phyloP scores from a whole-genome alignment of 2,797 vertebrate species.

The Crocodylus rhombifer region DNA sequence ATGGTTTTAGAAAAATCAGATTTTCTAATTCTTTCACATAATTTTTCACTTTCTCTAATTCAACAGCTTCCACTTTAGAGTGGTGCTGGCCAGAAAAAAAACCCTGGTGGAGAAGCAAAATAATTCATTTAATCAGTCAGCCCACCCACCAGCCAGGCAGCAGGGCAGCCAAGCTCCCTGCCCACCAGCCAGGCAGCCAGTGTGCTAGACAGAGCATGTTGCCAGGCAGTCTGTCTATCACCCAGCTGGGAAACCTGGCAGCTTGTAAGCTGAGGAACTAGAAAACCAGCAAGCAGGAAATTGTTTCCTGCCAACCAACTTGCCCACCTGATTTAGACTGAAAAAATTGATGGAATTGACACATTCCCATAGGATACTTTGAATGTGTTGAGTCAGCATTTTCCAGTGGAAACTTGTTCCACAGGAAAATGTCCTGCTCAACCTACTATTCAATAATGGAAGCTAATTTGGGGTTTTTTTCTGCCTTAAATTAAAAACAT shows the following conservation, averaged over 20 bases:
- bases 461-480: slow-evolving; percentile 19
- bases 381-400: not conserved
- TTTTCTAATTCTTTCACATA: not conserved
- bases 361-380: fast-evolving
- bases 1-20: too few species aligned
- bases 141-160: not conserved
- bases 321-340: not conserved
- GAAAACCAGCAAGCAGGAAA: not conserved
- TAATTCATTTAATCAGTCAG: not conserved
- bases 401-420: not conserved
- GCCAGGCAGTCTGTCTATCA: not conserved
- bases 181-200: not conserved
- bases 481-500: slow-evolving; percentile 13
- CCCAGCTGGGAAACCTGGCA: not conserved
- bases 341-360: not conserved
- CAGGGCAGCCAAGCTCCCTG: not conserved
- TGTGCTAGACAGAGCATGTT: not conserved
- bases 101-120: not conserved
- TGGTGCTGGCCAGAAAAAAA: not conserved
- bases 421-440: not conserved
- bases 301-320: not conserved
- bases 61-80: not conserved
- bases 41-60: not conserved
- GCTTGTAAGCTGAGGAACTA: not conserved
- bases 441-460: not conserved